Conservation (phyloP, 2,888 invertebrate genomes). For the Tryphoninae sp. region DNA sequence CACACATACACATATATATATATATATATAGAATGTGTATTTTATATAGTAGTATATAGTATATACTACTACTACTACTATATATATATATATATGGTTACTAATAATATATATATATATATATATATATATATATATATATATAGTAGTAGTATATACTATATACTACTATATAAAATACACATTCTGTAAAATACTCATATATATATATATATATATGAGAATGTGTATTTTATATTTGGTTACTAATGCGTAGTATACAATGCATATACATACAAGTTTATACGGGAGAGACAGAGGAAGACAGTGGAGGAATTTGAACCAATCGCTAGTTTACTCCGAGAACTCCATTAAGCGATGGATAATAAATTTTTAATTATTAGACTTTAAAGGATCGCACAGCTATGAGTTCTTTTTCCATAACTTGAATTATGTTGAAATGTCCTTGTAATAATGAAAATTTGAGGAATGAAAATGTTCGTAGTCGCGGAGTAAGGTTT, state of each 20-base stretch:
- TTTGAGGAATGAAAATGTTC: no score
- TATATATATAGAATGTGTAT: not conserved
- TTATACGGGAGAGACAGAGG: not conserved
- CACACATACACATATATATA: no score
- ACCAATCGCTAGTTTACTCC: constrained; percentile 40
- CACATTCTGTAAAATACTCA: no score
- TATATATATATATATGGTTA: not conserved
- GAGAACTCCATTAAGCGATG: constrained; percentile 1
- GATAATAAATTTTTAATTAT: not conserved
- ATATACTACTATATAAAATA: no score
- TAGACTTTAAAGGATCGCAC: not conserved
- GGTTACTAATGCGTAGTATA: not conserved
- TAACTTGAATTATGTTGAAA: not conserved
- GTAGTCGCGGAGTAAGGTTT: no score
- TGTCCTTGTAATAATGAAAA: no score
- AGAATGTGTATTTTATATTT: not conserved
- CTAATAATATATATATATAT: not conserved
- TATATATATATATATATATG: not conserved
- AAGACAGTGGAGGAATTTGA: constrained; percentile 54
- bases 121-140: not conserved
- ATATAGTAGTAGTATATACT: no score
- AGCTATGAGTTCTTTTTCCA: not conserved
- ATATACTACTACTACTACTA: no score
- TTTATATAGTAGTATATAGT: no score
- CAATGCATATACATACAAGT: not conserved